A percentile compares a stretch with the other conserved stretches of the same genome.
Conservation (phyloP, 1,140 invertebrate genomes). For the Zaprionus taronus region DNA sequence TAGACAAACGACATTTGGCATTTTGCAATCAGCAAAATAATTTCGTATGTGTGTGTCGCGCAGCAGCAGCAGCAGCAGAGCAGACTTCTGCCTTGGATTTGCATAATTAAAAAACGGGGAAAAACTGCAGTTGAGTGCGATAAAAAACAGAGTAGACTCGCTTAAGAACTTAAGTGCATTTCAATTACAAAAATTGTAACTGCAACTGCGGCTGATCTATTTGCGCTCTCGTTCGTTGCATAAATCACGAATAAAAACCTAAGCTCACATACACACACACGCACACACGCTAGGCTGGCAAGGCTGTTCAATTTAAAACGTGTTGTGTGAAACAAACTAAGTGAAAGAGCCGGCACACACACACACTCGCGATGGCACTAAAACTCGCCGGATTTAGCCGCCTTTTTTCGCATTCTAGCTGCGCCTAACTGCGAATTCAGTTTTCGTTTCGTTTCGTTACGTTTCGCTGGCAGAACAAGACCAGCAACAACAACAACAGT, state of each 20-base stretch:
- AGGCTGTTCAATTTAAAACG: slow-evolving; percentile 77
- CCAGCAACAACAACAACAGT: slow-evolving; percentile 19
- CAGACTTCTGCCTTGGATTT: slow-evolving; percentile 29
- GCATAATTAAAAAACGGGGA: slow-evolving; percentile 31
- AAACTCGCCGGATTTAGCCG: slow-evolving; percentile 34
- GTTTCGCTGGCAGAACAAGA: slow-evolving; percentile 10
- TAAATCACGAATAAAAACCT: slow-evolving; percentile 61
- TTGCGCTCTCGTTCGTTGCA: slow-evolving; percentile 30
- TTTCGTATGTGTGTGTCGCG: not conserved
- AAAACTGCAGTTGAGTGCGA: not conserved
- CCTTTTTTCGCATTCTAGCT: slow-evolving; percentile 33
- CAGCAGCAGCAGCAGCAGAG: slow-evolving; percentile 35
- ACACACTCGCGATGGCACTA: slow-evolving; percentile 10
- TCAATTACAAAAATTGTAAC: slow-evolving; percentile 66
- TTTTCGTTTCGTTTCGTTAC: slow-evolving; percentile 35
- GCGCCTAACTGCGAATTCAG: slow-evolving; percentile 44
- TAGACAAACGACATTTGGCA: slow-evolving; percentile 72
- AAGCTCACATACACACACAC: slow-evolving; percentile 22
- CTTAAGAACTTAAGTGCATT: slow-evolving; percentile 75
- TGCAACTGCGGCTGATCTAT: slow-evolving; percentile 35
- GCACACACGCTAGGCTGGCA: slow-evolving; percentile 16
- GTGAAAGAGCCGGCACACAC: slow-evolving; percentile 30
- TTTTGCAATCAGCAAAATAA: slow-evolving; percentile 28
- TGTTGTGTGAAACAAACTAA: slow-evolving; percentile 58
- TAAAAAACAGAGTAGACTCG: not conserved